Conservation (phyloP, 2,797 vertebrate genomes). For the Pipistrellus kuhlii region DNA sequence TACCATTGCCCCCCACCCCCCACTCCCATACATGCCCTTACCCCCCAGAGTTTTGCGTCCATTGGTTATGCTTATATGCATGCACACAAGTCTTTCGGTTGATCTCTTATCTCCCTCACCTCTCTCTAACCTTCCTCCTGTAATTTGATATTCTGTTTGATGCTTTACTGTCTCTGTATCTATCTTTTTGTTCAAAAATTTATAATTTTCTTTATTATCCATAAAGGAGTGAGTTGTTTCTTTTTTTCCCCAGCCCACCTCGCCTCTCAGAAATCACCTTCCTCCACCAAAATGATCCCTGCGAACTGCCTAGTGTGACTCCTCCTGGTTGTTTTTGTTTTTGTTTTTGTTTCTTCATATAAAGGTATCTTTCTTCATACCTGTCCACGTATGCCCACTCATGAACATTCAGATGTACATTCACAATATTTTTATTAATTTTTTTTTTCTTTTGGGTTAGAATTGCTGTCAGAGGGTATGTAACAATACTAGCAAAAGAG, state of each 20-base stretch:
- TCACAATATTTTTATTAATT: neutral
- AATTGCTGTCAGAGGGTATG: neutral
- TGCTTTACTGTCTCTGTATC: too few relatives aligned
- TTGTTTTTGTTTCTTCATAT: constrained; percentile 1
- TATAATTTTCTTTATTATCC: too few relatives aligned
- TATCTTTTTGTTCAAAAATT: too few relatives aligned
- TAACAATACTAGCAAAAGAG: neutral
- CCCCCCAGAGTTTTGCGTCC: too few relatives aligned
- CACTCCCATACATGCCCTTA: too few relatives aligned
- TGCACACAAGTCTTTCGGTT: too few relatives aligned
- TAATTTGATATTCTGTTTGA: too few relatives aligned
- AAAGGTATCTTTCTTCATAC: neutral
- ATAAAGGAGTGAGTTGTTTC: neutral
- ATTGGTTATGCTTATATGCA: too few relatives aligned
- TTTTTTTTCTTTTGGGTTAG: constrained; percentile 15
- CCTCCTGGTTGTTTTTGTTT: neutral
- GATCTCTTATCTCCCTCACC: too few relatives aligned
- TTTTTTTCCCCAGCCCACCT: neutral
- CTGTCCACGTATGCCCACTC: neutral
- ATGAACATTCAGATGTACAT: neutral
- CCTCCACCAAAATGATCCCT: neutral
- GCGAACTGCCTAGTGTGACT: neutral
- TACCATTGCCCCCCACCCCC: too few relatives aligned
- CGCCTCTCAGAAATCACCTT: neutral
- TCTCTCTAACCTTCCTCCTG: too few relatives aligned